Evolutionary conservation across 1,140 invertebrate genomes (phyloP), one percentile per base, ranked within the genome.

Genomic region (Drosophila jambulina): DNA sequence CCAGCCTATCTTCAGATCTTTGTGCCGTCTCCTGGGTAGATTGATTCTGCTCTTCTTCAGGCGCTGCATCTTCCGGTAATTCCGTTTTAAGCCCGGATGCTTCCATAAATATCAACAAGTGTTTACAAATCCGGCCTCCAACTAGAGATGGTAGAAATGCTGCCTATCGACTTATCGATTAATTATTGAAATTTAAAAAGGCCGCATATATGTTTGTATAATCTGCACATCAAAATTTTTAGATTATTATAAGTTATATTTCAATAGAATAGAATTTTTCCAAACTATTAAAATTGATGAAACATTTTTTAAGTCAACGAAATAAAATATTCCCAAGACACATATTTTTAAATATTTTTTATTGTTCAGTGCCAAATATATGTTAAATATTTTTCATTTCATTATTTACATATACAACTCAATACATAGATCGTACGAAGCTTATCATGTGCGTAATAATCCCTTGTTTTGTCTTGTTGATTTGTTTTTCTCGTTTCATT

Each of bases 331-430:
- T 17, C 7, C 1, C 6, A 32, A 21, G 0, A 8, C 15, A 6
- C 2, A 7, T 2, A 3, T 10, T n/a, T 21, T 57, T 25, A 27
- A 40, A 15, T 27, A 54, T 17, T 25, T 54, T 38, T 53, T 23
- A 36, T 38, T 49, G 32, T 63, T 43, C 43, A 65, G 36, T 67
- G 61, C 61, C 9, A 65, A 69, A 69, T 38, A 13, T 36, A 17
- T 54, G 17, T 46, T 70, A 70, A 38, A 63, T 75, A 51, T 19
- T 21, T 74, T 8, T 56, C 45, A 75, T 75, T 75, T 74, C 68
- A 72, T 57, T 75, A 74, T 59, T 51, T 72, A 43, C 48, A 64
- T 54, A 67, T 36, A 54, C 45, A 64, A 49, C 43, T 65, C 38
- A 58, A 42, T 65, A 77, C 40, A 27, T 64, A 36, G 32, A 38